Base-by-base conservation (phyloP, 1,140 invertebrate species). In the Tetranychus urticae region DNA sequence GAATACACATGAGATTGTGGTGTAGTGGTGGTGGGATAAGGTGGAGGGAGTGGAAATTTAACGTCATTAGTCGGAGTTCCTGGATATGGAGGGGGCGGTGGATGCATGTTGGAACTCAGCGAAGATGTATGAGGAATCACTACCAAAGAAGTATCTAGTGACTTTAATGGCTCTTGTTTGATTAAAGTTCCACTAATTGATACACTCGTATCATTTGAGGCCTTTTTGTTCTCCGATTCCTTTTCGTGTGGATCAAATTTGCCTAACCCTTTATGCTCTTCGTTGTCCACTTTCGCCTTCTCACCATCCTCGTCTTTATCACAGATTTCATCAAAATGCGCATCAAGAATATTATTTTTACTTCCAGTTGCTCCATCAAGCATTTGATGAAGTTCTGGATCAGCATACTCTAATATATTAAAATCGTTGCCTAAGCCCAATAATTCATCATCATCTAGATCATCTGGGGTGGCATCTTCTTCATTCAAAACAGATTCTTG, bases 401-500 rank as follows among this genome's bases (percentile, higher is more conserved):
- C 89, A 0, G 88, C 89, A 75, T 92, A 94, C 72, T 91, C 86
- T 47, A 94, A 71, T 67, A 96, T 92, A 71, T 94, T 93, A 73
- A 94, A 94, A 72, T 92, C 88, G 69, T 88, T 83, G 14, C 87
- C 87, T 77, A 90, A 85, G 76, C 87, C 86, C 14, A 90, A 74
- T 62, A 89, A 77, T 69, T 90, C 86, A 69, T 90, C 87, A 69
- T 90, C 86, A 65, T 88, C 86, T 37, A 86, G 82, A 4, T 81
- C 84, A 37, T 88, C 73, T 59, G 86, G 85, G 46, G 80, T 82
- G 60, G 88, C 75, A 70, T 54, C 52, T 10, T 62, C 63, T 86
- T 64, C 61, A 39, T 23, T 23, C 3, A 60, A 10, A 58, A 66
- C 65, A 36, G 65, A 64, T 68, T 80, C 78, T 70, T 85, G 82